These are phyloP conservation scores for Drosophila sproati DNA, from an alignment of 1,140 invertebrate species.

Conservation along the genomic window DNA sequence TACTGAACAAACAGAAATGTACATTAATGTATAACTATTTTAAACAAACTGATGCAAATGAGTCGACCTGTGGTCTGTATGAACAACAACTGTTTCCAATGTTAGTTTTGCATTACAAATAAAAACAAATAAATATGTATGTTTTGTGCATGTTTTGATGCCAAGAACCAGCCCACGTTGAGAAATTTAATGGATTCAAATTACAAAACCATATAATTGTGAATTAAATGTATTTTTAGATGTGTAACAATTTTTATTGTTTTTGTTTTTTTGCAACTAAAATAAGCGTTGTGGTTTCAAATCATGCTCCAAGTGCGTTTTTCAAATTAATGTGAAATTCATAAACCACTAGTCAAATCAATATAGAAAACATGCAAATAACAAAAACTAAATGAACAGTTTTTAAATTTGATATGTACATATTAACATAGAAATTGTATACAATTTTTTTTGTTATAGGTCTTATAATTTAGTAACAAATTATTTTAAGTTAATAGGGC, in stretches of 20 bases:
- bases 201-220: conserved; percentile 50
- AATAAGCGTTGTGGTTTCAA: conserved; percentile 78
- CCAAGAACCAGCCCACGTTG: conserved; percentile 67
- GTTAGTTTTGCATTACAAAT: conserved; percentile 18
- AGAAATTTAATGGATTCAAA: conserved; percentile 57
- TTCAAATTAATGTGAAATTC: conserved; percentile 30
- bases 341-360: conserved; percentile 68
- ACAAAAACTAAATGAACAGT: conserved; percentile 21
- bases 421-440: conserved; percentile 47
- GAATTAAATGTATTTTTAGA: conserved; percentile 79
- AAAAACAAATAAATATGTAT: conserved; percentile 1
- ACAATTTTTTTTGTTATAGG: conserved; percentile 43
- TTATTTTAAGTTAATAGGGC: conserved; percentile 54
- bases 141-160: conserved; percentile 40
- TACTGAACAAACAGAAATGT: conserved; percentile 17
- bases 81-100: not conserved
- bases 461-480: conserved; percentile 58
- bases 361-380: conserved; percentile 23
- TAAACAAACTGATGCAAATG: conserved; percentile 25
- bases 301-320: conserved; percentile 57
- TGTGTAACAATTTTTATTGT: conserved; percentile 52
- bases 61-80: not conserved
- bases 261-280: conserved; percentile 34
- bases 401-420: conserved; percentile 48
- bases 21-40: conserved; percentile 35